Evolutionary conservation across 2,113 vertebrate species (phyloP).

Genomic region (Conger conger): DNA sequence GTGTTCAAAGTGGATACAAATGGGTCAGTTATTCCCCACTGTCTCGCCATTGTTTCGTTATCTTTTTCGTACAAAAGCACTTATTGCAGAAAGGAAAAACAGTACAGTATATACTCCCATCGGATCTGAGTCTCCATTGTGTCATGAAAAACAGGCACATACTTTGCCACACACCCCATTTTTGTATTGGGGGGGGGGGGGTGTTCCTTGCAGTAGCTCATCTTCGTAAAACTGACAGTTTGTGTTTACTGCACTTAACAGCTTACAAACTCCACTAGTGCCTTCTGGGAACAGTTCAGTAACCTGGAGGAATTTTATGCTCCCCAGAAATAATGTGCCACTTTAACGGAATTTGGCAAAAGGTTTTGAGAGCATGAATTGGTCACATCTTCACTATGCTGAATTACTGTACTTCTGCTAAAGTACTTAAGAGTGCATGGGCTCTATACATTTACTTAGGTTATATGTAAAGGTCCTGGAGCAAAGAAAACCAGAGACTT

Average conservation of each 20-base stretch:
- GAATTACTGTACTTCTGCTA: conserved; percentile 39
- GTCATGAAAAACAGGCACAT: conserved; percentile 54
- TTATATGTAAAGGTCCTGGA: conserved; percentile 37
- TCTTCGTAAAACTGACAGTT: conserved; percentile 32
- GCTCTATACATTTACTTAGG: conserved; percentile 45
- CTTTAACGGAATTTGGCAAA: conserved; percentile 83
- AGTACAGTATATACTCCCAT: background rate
- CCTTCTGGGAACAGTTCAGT: background rate
- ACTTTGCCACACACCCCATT: conserved; percentile 43
- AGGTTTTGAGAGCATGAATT: conserved; percentile 69
- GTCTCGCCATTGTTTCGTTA: conserved; percentile 25
- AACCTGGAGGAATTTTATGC: background rate
- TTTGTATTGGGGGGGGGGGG: conserved; percentile 9
- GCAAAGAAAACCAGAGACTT: conserved; percentile 19
- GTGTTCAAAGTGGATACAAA: conserved; percentile 29
- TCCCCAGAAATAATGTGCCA: conserved; percentile 35
- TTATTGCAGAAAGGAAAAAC: conserved; percentile 49
- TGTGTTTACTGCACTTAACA: conserved; percentile 31
- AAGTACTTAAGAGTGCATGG: conserved; percentile 46
- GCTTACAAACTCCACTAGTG: conserved; percentile 19
- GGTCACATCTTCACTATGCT: conserved; percentile 67
- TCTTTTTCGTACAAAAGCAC: conserved; percentile 52
- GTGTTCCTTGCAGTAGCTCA: conserved; percentile 53
- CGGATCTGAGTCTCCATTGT: background rate
- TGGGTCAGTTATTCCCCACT: conserved; percentile 12